Base-by-base conservation (phyloP, 2,797 vertebrate genomes). In the Sphenodon punctatus region DNA sequence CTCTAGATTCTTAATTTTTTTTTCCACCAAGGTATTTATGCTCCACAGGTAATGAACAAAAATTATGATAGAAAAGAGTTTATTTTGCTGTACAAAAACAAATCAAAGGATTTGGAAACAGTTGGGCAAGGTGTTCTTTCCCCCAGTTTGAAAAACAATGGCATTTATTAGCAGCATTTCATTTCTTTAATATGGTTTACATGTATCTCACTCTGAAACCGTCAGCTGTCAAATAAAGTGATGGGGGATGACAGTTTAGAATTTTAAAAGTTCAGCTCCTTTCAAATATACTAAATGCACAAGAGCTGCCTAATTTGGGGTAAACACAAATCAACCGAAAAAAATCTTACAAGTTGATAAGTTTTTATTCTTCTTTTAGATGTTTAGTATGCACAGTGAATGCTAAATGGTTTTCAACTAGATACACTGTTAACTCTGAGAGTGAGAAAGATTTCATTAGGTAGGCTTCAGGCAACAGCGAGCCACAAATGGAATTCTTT, bases 361-460 rank as follows among this genome's bases (percentile, higher is more conserved):
- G 86, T 85, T 93, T 95, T 93, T 93, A 90, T 95, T 92, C 86
- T 94, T 88, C 75, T 87, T 95, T 93, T 90, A 78, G 66, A 83
- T 89, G 86, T 91, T 94, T 90, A 90, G 83, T 86, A 94, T 83
- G 90, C 90, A 89, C 53, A 85, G 78, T 82, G 91, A 94, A 94
- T 94, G 91, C 89, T 94, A 93, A 92, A 75, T 75, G 89, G 82
- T 93, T 92, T 94, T 93, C 90, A 92, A 84, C 86, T 93, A 92
- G 91, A 89, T 90, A 92, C 85, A 89, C 91, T 91, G 88, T 93
- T 95, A 94, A 94, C 93, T 94, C 93, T 89, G 45, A 86, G 91
- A 93, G 91, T 93, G 90, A 91, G 89, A 94, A 93, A 95, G 90
- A 93, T 93, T 94, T 93, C 92, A 95, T 95, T 95, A 94, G 93